Evolutionary conservation across 2,797 vertebrate species (phyloP), one percentile per base, ranked within the genome.

Genomic region (Peromyscus melanophrys): DNA sequence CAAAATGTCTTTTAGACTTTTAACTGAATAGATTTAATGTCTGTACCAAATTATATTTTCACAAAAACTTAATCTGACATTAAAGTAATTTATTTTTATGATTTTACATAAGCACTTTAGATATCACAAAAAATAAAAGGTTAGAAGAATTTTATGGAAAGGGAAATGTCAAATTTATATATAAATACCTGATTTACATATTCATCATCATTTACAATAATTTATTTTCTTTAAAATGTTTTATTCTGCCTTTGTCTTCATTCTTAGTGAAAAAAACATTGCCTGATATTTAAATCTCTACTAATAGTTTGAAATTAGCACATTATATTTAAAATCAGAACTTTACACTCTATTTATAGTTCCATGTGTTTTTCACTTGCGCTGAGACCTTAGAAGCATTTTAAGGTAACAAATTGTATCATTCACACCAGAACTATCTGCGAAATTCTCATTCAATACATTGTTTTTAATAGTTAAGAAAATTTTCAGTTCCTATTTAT

Each of bases 381-480:
- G 78, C 23, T 37, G n/a, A 83, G 65, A 84, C 2, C 2, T 52
- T 0, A 93, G 67, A 67, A 95, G 17, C 49, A 78, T 61, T 49
- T 34, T 82, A 90, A 96, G 17, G 34, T 85, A 93, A 86, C 43
- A 96, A 92, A 96, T 96, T 59, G 80, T 46, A 93, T 97, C 91
- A 94, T 95, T 97, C 93, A 89, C 63, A 92, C 67, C 25, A 63
- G 40, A 96, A 80, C 25, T 87, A 80, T 55, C 37, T 76, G 69
- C 27, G 95, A 90, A 93, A 89, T 17, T 63, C 52, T 89, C 75
- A 89, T 31, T 95, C 69, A 75, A 76, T 90, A 40, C 55, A 59
- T 10, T 75, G 37, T 34, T 73, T 92, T 69, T 95, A 82, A 65
- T 12, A 14, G 67, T 82, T 95, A 94, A 77, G 84, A 27, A 96